A percentile compares a stretch with the other conserved stretches of the same genome.
Evolutionary conservation across 1,140 invertebrate species (phyloP).

Genomic region (Brachionus rotundiformis): DNA sequence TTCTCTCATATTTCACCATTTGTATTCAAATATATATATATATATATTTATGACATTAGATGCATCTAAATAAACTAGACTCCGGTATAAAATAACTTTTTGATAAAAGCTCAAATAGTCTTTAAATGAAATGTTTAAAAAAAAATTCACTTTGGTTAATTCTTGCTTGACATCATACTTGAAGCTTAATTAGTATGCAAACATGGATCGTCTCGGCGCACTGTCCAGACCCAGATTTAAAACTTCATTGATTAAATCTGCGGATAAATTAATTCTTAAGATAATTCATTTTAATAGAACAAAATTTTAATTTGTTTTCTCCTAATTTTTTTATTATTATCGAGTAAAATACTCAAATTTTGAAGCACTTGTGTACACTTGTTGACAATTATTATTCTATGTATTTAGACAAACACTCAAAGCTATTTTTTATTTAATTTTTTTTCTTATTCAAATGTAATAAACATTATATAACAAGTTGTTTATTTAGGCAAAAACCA

Average conservation of each 20-base stretch:
- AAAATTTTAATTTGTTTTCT: not conserved
- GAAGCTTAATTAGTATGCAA: constrained; percentile 19
- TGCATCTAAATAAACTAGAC: not conserved
- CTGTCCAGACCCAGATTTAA: not conserved
- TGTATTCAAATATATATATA: no score
- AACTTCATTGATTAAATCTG: not conserved
- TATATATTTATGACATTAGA: not conserved
- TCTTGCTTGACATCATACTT: not conserved
- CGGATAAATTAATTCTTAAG: not conserved
- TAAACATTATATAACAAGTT: not conserved
- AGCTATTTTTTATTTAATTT: not conserved
- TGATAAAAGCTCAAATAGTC: not conserved
- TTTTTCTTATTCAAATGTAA: not conserved
- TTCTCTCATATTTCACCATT: constrained; percentile 22
- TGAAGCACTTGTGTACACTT: no score
- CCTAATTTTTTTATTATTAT: not conserved
- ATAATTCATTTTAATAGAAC: not conserved
- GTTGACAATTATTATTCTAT: not conserved
- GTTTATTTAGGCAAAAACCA: not conserved
- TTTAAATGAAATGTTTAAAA: constrained; percentile 19
- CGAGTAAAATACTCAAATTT: no score
- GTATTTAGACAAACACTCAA: not conserved
- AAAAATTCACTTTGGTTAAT: constrained; percentile 15
- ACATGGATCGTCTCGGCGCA: constrained; percentile 2
- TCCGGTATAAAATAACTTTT: not conserved